Percentiles rank a stretch among this genome's conserved stretches.
These are phyloP conservation scores for Hystrix cristata DNA, from an alignment of 2,113 vertebrate genomes.

Conservation along the genomic window DNA sequence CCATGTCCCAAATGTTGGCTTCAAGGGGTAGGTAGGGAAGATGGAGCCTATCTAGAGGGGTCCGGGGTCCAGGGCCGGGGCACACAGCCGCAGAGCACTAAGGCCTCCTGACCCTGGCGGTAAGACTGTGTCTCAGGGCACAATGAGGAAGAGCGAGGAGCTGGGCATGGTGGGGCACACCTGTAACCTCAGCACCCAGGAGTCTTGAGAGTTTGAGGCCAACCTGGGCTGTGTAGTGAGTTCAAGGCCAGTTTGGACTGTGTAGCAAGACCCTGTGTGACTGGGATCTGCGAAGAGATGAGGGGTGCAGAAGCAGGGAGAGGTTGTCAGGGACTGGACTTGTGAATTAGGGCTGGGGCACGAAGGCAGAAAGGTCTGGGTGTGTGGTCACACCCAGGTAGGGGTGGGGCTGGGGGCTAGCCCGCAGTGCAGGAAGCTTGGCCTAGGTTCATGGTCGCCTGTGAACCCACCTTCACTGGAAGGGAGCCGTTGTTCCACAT, in stretches of 20 bases:
- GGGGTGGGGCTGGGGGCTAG: constrained; percentile 10
- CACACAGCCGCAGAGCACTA: too few species aligned
- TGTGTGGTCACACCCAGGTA: neutral
- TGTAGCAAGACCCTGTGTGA: neutral
- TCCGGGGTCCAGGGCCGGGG: too few species aligned
- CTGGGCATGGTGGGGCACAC: neutral
- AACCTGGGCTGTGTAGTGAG: too few species aligned
- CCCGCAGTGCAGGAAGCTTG: constrained; percentile 88
- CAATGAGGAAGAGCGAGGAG: neutral
- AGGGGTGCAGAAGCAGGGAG: neutral
- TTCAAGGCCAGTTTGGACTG: too few species aligned
- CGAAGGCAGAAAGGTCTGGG: neutral
- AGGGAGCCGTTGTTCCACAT: constrained; percentile 88
- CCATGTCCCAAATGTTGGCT: neutral
- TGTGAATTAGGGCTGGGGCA: neutral
- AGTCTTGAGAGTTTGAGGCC: too few species aligned
- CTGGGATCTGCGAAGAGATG: neutral
- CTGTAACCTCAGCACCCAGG: too few species aligned
- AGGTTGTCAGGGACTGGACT: neutral
- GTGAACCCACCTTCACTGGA: constrained; percentile 87
- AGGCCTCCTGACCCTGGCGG: neutral
- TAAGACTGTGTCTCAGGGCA: neutral
- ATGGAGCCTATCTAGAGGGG: neutral
- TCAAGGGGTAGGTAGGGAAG: neutral
- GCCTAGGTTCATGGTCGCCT: constrained; percentile 86